These are phyloP conservation scores for Drosophila cognata DNA, from an alignment of 2,888 invertebrate species.

Conservation along the genomic window DNA sequence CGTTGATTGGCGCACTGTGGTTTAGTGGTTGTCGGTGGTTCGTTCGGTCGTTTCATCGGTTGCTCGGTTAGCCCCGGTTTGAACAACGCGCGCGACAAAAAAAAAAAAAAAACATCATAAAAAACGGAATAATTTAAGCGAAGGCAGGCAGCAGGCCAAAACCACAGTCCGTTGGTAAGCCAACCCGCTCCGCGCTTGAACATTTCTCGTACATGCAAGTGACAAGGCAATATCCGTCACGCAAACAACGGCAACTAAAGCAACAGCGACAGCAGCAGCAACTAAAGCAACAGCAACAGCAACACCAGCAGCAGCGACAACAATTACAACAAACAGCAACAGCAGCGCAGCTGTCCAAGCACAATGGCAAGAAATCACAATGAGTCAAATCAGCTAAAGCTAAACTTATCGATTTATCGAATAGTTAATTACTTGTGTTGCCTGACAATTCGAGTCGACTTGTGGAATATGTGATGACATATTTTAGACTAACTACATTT, in stretches of 20 bases:
- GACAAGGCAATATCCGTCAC: slow-evolving; percentile 81
- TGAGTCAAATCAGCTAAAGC: slow-evolving; percentile 17
- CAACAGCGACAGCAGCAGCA: slow-evolving; percentile 33
- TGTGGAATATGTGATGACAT: background rate
- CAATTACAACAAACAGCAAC: background rate
- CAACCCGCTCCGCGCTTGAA: slow-evolving; percentile 58
- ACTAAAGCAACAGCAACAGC: slow-evolving; percentile 37
- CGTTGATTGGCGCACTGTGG: slow-evolving; percentile 75
- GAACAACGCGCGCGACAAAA: slow-evolving; percentile 7
- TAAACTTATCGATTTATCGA: background rate
- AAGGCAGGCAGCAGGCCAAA: slow-evolving; percentile 8
- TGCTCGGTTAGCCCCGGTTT: slow-evolving; percentile 5
- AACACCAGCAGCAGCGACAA: slow-evolving; percentile 26
- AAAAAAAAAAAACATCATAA: slow-evolving; percentile 26
- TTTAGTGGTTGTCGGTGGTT: slow-evolving; percentile 57
- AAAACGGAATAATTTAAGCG: slow-evolving; percentile 33
- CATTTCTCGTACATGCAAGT: slow-evolving; percentile 79
- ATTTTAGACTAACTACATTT: background rate
- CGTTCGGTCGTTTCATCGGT: slow-evolving; percentile 10
- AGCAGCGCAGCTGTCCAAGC: slow-evolving; percentile 13
- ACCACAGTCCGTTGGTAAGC: slow-evolving; percentile 43
- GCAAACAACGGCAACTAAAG: slow-evolving; percentile 65
- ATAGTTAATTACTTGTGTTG: background rate
- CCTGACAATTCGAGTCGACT: background rate
- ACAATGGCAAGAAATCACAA: slow-evolving; percentile 44